A percentile compares a stretch with the other conserved stretches of the same genome.
phyloP scores from a whole-genome alignment of 2,888 invertebrate genomes.

The Bhutanitis thaidina region DNA sequence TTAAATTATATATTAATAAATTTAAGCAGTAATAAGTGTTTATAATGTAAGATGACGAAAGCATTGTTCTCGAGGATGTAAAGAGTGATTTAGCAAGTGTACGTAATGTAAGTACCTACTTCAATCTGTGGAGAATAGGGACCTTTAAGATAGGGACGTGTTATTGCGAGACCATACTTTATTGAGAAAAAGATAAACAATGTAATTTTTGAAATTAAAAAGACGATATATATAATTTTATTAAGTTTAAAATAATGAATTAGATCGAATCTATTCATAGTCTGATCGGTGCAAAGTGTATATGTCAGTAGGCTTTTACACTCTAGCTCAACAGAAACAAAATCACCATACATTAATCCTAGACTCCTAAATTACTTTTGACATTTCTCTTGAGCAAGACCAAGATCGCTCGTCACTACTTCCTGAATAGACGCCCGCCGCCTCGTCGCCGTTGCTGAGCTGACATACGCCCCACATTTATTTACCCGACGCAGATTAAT shows the following conservation, averaged over 20 bases:
- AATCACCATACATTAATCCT: too few relatives aligned
- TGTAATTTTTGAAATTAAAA: too few relatives aligned
- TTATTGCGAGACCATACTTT: not conserved
- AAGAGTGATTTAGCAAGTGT: not conserved
- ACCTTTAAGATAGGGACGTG: not conserved
- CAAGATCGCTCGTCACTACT: slow-evolving; percentile 6
- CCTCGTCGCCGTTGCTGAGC: slow-evolving; percentile 42
- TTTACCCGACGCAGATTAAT: slow-evolving; percentile 72
- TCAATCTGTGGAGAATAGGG: not conserved
- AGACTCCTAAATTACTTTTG: slow-evolving; percentile 1
- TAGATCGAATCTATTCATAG: too few relatives aligned
- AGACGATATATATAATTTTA: too few relatives aligned
- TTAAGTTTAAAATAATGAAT: too few relatives aligned
- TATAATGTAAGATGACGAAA: not conserved
- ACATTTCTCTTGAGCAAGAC: not conserved
- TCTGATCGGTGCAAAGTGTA: too few relatives aligned
- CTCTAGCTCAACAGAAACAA: too few relatives aligned
- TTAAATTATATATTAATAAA: too few relatives aligned
- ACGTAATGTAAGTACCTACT: not conserved
- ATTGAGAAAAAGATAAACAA: too few relatives aligned
- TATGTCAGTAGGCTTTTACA: too few relatives aligned
- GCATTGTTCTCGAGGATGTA: not conserved
- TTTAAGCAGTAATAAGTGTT: too few relatives aligned
- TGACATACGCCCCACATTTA: slow-evolving; percentile 63
- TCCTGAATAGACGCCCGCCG: slow-evolving; percentile 28